These are phyloP conservation scores for Origma solitaria DNA, from an alignment of 2,113 vertebrate species.

Conservation along the genomic window DNA sequence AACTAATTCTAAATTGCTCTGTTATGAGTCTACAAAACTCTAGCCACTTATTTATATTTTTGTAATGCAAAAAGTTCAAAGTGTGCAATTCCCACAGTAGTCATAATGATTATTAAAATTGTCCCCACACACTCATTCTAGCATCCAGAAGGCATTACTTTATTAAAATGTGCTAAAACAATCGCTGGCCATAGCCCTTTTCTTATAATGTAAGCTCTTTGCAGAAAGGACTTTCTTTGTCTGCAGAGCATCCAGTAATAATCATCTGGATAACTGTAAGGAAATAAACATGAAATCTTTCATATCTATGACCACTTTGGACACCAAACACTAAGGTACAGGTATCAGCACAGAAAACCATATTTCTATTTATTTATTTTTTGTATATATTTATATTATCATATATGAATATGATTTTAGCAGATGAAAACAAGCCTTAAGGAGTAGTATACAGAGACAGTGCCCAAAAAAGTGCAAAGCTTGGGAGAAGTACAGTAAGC, in stretches of 20 bases:
- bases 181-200: background rate
- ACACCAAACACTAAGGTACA: background rate
- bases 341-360: background rate
- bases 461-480: background rate
- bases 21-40: background rate
- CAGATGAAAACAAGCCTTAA: background rate
- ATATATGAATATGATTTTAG: background rate
- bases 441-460: background rate
- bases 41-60: background rate
- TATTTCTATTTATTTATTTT: background rate
- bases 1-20: background rate
- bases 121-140: background rate
- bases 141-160: background rate
- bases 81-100: background rate
- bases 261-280: background rate
- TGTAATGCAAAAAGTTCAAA: background rate
- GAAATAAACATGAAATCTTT: background rate
- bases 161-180: background rate
- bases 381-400: background rate
- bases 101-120: background rate
- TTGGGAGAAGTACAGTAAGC: background rate
- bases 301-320: background rate
- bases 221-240: background rate
- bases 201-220: background rate
- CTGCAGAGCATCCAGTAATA: background rate